Evolutionary conservation across 2,888 invertebrate genomes (phyloP).

Genomic region (Apomyelois bistriatella): DNA sequence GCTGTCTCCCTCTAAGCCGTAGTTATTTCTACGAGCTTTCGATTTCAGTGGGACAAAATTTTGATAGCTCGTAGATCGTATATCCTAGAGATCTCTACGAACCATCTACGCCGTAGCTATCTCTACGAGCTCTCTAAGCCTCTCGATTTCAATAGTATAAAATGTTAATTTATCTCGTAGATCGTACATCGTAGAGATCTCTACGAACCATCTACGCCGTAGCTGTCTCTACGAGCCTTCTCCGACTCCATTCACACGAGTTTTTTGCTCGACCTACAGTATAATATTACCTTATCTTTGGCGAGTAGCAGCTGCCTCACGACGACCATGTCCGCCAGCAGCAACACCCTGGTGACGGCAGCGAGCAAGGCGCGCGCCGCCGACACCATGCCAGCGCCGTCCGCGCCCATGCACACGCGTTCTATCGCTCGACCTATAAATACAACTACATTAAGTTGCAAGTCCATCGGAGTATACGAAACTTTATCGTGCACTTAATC

Average conservation of each 20-base stretch:
- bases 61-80: too few relatives aligned
- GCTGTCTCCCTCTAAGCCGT: too few relatives aligned
- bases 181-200: too few relatives aligned
- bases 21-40: too few relatives aligned
- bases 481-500: too few relatives aligned
- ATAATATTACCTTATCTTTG: constrained; percentile 92
- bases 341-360: constrained; percentile 96
- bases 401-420: constrained; percentile 90
- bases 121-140: too few relatives aligned
- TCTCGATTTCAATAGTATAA: too few relatives aligned
- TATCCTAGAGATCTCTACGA: not conserved
- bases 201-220: not conserved
- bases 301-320: constrained; percentile 97
- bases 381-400: constrained; percentile 89
- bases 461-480: not conserved
- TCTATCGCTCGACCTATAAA: constrained; percentile 92
- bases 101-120: not conserved
- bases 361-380: constrained; percentile 96
- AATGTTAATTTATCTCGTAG: too few relatives aligned
- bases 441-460: not conserved
- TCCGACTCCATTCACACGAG: too few relatives aligned
- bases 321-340: constrained; percentile 98
- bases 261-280: too few relatives aligned
- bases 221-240: not conserved
- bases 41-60: too few relatives aligned